Evolutionary conservation across 2,113 vertebrate genomes (phyloP).

Genomic region (Euleptes europaea): DNA sequence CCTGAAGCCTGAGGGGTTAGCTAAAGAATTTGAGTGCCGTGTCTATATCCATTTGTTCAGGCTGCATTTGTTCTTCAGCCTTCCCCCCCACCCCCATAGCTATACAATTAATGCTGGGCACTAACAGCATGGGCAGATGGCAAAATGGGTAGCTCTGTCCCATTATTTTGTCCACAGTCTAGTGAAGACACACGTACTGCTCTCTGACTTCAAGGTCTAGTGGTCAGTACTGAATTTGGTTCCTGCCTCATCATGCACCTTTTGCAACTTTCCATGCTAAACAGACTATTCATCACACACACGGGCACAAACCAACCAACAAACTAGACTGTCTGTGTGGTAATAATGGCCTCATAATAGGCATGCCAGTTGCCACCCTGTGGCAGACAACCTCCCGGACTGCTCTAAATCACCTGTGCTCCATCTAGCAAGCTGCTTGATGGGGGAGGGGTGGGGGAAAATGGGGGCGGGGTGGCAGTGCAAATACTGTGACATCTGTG

Average conservation of each 20-base stretch:
- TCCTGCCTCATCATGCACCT: not conserved
- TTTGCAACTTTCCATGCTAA: not conserved
- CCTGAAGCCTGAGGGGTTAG: slow-evolving; percentile 44
- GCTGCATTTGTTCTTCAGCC: slow-evolving; percentile 2
- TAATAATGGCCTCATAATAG: not conserved
- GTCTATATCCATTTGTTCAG: slow-evolving; percentile 37
- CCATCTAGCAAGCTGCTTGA: no score
- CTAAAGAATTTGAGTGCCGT: slow-evolving; percentile 22
- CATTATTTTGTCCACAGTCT: not conserved
- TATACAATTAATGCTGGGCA: not conserved
- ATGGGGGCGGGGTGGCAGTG: no score
- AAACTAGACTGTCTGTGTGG: not conserved
- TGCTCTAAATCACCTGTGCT: no score
- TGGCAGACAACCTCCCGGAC: no score
- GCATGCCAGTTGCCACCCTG: no score
- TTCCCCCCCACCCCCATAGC: not conserved
- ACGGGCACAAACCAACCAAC: no score
- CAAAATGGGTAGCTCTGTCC: not conserved
- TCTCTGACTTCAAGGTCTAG: not conserved
- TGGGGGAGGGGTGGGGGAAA: no score
- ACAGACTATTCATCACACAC: not conserved
- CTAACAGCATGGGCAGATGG: not conserved
- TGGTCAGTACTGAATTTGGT: not conserved
- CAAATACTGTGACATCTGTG: no score
- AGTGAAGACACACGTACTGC: not conserved